Conservation (phyloP, 2,113 vertebrate species). For the Tyto alba region DNA sequence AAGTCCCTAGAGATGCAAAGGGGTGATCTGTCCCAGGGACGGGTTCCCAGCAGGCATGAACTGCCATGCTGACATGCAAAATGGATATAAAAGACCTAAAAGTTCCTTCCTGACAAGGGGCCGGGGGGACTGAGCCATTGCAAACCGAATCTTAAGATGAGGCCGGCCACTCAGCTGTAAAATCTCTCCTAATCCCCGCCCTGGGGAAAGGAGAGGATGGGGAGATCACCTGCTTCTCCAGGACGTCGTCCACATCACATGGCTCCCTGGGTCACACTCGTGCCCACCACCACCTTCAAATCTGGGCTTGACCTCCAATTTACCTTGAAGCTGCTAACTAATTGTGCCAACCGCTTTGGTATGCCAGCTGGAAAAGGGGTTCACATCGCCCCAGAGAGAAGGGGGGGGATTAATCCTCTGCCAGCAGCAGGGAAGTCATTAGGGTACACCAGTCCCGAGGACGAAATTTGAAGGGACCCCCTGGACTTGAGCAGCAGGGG, state of each 20-base stretch:
- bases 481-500: background rate
- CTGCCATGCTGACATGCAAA: background rate
- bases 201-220: conserved; percentile 5
- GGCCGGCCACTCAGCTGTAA: conserved; percentile 11
- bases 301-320: conserved; percentile 56
- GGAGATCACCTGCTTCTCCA: conserved; percentile 25
- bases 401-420: background rate
- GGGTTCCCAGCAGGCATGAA: accelerated
- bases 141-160: background rate
- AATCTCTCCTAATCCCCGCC: conserved; percentile 52
- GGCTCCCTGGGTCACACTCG: background rate
- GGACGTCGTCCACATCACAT: background rate
- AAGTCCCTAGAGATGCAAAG: background rate
- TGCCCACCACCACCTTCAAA: conserved; percentile 27
- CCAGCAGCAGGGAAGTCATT: background rate
- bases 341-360: background rate
- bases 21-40: background rate
- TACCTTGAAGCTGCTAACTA: conserved; percentile 17
- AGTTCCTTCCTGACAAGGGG: background rate
- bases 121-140: background rate
- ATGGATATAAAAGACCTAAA: background rate
- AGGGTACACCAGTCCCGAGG: accelerated
- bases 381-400: background rate
- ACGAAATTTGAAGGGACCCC: background rate
- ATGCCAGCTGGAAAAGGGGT: background rate